phyloP scores from a whole-genome alignment of 1,140 invertebrate species.

The Leguminivora glycinivorella region DNA sequence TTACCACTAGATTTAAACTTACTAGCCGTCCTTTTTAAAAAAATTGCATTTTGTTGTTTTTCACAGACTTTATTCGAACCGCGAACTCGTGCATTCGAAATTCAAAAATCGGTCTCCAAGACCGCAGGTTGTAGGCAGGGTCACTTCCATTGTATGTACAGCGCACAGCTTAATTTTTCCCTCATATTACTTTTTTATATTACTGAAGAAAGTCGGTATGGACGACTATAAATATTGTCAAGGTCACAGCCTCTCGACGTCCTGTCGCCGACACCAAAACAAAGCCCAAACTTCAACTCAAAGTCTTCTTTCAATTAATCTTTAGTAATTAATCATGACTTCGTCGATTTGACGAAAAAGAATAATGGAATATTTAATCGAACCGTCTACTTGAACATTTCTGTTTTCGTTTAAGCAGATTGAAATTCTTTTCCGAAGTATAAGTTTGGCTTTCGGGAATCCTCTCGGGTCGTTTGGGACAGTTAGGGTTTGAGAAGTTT shows the following conservation, averaged over 20 bases:
- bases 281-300: slow-evolving; percentile 10
- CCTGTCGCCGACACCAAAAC: background rate
- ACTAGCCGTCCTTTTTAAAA: no score
- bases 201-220: no score
- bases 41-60: no score
- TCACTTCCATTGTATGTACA: no score
- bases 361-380: slow-evolving; percentile 29
- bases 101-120: no score
- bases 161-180: no score
- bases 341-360: slow-evolving; percentile 22
- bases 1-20: no score
- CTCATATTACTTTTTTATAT: no score
- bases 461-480: background rate
- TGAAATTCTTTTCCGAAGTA: background rate
- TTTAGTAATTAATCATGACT: slow-evolving; percentile 17
- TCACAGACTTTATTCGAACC: no score
- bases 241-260: background rate
- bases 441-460: slow-evolving; percentile 11
- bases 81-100: no score
- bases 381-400: slow-evolving; percentile 22
- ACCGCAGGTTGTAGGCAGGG: no score
- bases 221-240: background rate
- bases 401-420: slow-evolving; percentile 13
- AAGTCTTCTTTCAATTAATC: slow-evolving; percentile 22
- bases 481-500: background rate